These are phyloP conservation scores for Psylliodes chrysocephalus DNA, from an alignment of 2,888 invertebrate species.

Conservation along the genomic window DNA sequence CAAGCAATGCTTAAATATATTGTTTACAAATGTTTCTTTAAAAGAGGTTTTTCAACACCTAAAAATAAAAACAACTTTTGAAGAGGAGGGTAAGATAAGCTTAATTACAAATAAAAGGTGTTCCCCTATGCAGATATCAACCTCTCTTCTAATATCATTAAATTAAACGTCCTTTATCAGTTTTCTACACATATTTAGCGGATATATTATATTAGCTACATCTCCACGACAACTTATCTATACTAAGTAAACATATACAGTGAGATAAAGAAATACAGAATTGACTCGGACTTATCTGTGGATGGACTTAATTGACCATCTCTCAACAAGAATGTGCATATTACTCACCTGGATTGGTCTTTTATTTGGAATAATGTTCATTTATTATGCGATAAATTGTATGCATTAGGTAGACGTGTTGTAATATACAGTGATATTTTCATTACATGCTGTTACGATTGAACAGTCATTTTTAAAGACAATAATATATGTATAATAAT, in stretches of 20 bases:
- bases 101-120: too few species aligned
- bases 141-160: neutral
- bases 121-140: too few species aligned
- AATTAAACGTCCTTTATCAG: neutral
- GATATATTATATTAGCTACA: neutral
- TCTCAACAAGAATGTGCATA: conserved; percentile 17
- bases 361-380: conserved; percentile 14
- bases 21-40: too few species aligned
- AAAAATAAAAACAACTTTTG: too few species aligned
- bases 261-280: conserved; percentile 5
- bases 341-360: conserved; percentile 7
- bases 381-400: conserved; percentile 7
- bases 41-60: too few species aligned
- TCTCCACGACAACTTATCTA: conserved; percentile 10
- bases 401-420: neutral
- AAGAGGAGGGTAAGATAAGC: too few species aligned
- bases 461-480: too few species aligned
- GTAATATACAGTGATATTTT: neutral
- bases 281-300: conserved; percentile 5
- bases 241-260: neutral
- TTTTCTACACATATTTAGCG: neutral
- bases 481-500: too few species aligned
- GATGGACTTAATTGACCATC: conserved; percentile 12
- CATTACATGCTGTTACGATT: too few species aligned
- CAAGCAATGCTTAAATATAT: too few species aligned